Conservation (phyloP, 1,140 invertebrate species). For the Helicoverpa armigera region DNA sequence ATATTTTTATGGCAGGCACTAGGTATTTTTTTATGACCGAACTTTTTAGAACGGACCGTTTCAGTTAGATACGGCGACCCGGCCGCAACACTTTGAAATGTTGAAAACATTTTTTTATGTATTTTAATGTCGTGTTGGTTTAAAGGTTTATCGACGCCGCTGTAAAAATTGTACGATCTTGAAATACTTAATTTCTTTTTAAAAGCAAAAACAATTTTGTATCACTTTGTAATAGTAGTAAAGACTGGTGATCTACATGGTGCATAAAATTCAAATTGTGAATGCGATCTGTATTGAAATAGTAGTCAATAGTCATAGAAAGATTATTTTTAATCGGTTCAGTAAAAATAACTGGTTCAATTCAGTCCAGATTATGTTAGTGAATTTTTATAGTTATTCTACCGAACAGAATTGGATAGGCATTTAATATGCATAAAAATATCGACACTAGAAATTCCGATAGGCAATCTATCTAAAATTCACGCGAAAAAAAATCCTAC, state of each 20-base stretch:
- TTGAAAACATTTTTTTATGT: conserved; percentile 9
- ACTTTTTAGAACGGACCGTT: conserved; percentile 54
- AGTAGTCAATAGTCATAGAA: too few species aligned
- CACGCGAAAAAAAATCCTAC: conserved; percentile 25
- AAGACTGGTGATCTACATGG: too few species aligned
- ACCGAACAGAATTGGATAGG: conserved; percentile 12
- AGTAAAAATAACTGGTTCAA: too few species aligned
- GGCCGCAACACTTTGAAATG: conserved; percentile 8
- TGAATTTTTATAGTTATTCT: background rate
- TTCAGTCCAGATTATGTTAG: background rate
- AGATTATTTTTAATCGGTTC: background rate
- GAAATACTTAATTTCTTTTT: too few species aligned
- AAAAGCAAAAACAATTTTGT: too few species aligned
- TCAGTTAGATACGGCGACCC: conserved; percentile 46
- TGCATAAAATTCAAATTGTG: too few species aligned
- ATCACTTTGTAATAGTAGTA: too few species aligned
- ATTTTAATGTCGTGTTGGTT: background rate
- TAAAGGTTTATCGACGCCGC: background rate
- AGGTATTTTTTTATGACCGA: conserved; percentile 61
- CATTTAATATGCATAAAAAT: conserved; percentile 43
- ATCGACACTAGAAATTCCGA: conserved; percentile 32
- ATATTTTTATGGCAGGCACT: conserved; percentile 54
- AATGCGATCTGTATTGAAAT: too few species aligned
- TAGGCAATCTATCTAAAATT: conserved; percentile 45
- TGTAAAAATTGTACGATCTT: background rate